Base-by-base conservation (phyloP, 2,888 invertebrate species). In the Drosophila setosimentum region DNA sequence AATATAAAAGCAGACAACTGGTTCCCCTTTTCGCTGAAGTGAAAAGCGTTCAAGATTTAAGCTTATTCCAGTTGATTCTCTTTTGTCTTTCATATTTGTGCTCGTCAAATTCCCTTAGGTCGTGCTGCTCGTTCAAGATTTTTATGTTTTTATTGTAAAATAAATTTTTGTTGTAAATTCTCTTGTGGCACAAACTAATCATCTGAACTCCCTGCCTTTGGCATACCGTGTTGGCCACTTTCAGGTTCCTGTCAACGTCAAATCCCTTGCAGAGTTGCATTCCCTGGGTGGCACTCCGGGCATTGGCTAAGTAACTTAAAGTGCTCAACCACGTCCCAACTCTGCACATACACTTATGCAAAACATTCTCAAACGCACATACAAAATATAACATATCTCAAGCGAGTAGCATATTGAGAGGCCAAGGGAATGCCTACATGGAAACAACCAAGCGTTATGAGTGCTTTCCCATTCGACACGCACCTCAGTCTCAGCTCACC, bases 381-480 rank as follows among this genome's bases (percentile, higher is more conserved):
- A 68, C 48, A 73, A 73, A 80, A 80, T 70, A 73, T 60, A 51
- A 68, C 77, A 70, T 68, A 78, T 69, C 66, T 75, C 64, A 53
- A 65, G 73, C 64, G 83, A 70, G 81, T 74, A 86, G 65, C 87
- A 86, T 86, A 83, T 83, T 83, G 89, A 83, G 89, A 86, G 83
- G 62, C 67, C 63, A 50, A 55, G 57, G 60, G 72, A 59, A 37
- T 35, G 57, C 29, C 37, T 70, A 58, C 69, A 63, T 48, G 57
- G 73, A 59, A 45, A 55, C 40, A 86, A 78, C 72, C 68, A 59
- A 72, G 87, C 89, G 73, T 83, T 88, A 86, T 86, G 83, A 83
- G 83, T 80, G 89, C 73, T 88, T 77, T 80, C 81, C 83, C 83
- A 80, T 86, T 88, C 78, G 83, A 80, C 83, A 84, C 87, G 89